Conservation (phyloP, 2,888 invertebrate species). For the Agrotis segetum region DNA sequence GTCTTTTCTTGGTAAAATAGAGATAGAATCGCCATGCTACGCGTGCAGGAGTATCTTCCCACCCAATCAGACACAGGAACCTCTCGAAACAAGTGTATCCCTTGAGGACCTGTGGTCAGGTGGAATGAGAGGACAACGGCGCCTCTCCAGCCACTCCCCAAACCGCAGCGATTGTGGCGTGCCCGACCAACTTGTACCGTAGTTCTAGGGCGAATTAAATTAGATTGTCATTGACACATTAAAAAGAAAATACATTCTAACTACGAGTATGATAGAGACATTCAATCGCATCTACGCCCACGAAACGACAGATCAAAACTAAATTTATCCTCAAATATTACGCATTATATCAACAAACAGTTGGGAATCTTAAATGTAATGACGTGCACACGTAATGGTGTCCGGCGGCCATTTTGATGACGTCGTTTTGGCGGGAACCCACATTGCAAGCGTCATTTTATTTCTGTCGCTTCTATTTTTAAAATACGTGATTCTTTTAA, state of each 20-base stretch:
- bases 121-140: too few species aligned
- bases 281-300: conserved; percentile 20
- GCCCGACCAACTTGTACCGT: too few species aligned
- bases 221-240: too few species aligned
- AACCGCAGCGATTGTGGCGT: too few species aligned
- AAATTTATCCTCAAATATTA: conserved; percentile 36
- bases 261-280: neutral
- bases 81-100: too few species aligned
- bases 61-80: too few species aligned
- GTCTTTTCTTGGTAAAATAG: too few species aligned
- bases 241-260: neutral
- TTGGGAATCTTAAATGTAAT: conserved; percentile 33
- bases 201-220: too few species aligned
- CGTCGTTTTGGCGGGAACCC: conserved; percentile 46
- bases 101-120: too few species aligned
- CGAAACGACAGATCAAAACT: conserved; percentile 9
- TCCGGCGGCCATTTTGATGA: conserved; percentile 41
- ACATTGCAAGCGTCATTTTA: conserved; percentile 24
- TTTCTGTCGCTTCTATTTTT: conserved; percentile 40
- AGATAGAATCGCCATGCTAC: too few species aligned
- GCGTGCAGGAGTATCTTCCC: too few species aligned
- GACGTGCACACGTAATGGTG: conserved; percentile 46
- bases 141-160: too few species aligned
- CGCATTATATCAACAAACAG: conserved; percentile 35
- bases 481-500: conserved; percentile 15